Conservation (phyloP, 2,797 vertebrate species). For the Poeciliopsis gracilis region DNA sequence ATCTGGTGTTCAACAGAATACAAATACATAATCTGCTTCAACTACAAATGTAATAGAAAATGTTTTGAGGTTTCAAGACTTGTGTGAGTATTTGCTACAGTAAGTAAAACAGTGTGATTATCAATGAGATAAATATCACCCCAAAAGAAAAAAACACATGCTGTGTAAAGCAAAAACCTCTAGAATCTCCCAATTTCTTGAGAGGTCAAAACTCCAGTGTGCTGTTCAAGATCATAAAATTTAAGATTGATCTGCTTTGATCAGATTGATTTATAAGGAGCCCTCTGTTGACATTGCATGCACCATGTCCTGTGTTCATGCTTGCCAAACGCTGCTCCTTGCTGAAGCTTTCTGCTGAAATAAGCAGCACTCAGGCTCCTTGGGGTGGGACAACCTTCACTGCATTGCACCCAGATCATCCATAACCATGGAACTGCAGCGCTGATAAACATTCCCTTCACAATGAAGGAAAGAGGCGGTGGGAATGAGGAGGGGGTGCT, state of each 20-base stretch:
- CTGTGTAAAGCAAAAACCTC: constrained; percentile 12
- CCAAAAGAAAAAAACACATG: background rate
- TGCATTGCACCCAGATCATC: constrained; percentile 56
- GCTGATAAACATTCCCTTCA: constrained; percentile 53
- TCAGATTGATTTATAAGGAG: constrained; percentile 71
- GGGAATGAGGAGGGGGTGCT: background rate
- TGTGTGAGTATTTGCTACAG: background rate
- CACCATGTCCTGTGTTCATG: constrained; percentile 59
- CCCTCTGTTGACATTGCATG: constrained; percentile 59
- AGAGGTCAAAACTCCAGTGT: constrained; percentile 22
- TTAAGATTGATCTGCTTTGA: constrained; percentile 59
- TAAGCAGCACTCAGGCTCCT: constrained; percentile 61
- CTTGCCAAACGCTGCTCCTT: constrained; percentile 62
- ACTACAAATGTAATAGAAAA: background rate
- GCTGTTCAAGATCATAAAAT: constrained; percentile 61
- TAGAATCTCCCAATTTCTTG: constrained; percentile 35
- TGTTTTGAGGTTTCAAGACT: background rate
- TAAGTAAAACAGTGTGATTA: background rate
- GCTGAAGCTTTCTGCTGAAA: constrained; percentile 73
- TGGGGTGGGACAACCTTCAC: constrained; percentile 56
- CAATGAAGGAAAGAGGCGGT: constrained; percentile 17
- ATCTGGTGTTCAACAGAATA: background rate
- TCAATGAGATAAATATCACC: background rate
- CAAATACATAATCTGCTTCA: background rate
- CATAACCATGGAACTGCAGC: constrained; percentile 67